These are phyloP conservation scores for Abscondita cerata DNA, from an alignment of 2,888 invertebrate species.

Conservation along the genomic window DNA sequence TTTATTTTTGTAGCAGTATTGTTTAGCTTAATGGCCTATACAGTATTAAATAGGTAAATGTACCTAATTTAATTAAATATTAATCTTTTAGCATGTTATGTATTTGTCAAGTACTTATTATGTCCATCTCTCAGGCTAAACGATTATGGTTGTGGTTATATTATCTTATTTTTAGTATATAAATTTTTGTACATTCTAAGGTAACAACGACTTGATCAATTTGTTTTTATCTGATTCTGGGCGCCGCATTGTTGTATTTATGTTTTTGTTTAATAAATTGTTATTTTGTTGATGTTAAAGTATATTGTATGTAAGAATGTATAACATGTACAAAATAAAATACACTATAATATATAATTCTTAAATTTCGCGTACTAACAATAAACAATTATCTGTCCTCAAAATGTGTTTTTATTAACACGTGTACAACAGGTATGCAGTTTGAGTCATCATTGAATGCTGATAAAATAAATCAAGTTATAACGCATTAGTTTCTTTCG, in stretches of 20 bases:
- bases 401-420: too few relatives aligned
- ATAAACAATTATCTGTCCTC: too few relatives aligned
- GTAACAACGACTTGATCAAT: slow-evolving; percentile 39
- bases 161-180: slow-evolving; percentile 20
- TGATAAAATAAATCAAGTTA: too few relatives aligned
- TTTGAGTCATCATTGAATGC: too few relatives aligned
- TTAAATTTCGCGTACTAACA: too few relatives aligned
- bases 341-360: slow-evolving; percentile 31
- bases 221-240: slow-evolving; percentile 25
- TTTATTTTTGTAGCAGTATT: slow-evolving; percentile 42
- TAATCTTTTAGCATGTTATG: too few relatives aligned
- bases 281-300: slow-evolving; percentile 11
- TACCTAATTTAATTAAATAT: slow-evolving; percentile 37
- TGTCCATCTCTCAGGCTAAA: slow-evolving; percentile 36
- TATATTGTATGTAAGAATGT: slow-evolving; percentile 34
- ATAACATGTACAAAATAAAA: slow-evolving; percentile 45
- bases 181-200: slow-evolving; percentile 33
- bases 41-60: slow-evolving; percentile 42
- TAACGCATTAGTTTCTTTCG: too few relatives aligned
- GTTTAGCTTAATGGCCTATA: slow-evolving; percentile 45
- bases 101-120: slow-evolving; percentile 40
- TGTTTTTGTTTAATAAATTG: not conserved
- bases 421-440: too few relatives aligned
- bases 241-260: not conserved
- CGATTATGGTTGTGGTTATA: slow-evolving; percentile 35